Base-by-base conservation (phyloP, 2,113 vertebrate species). In the Fukomys damarensis region DNA sequence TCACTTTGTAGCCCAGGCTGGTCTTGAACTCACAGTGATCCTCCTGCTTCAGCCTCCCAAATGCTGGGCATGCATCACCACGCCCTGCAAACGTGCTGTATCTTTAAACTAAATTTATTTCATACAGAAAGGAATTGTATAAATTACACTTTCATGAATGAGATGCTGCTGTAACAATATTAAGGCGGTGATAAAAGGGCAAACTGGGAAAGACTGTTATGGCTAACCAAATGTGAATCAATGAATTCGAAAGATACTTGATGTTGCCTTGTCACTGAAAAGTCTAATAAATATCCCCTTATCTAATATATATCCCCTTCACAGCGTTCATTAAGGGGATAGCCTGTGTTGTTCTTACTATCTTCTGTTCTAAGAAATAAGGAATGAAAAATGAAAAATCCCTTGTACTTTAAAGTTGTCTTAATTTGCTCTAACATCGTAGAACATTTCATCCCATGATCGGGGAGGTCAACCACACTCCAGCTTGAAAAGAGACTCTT, bases 231-330 rank as follows among this genome's bases (percentile, higher is more conserved):
- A 93, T 58, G 24, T 49, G 7, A 81, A 49, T 68, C 14, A 79
- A 58, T 46, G 28, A 87, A 59, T 30, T 16, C 56, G 14, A 63
- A 86, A 46, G 43, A 93, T 58, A 58, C 12, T 9, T 65, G 35
- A 72, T 72, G 49, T 28, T 16, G 41, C n/a, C 22, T 56, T 35
- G 19, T 56, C 5, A 59, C 2, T 43, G 46, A 93, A 74, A 68
- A 80, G 7, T 7, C 22, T 28, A 2, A 35, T 77, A 22, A n/a
- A n/a, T 20, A 20, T 14, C 19, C 41, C 30, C 41, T 63, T 43
- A 35, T n/a, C 13, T 59, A n/a, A n/a, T n/a, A n/a, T n/a, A n/a
- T n/a, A n/a, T n/a, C 7, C 41, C 13, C 0, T 17, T 9, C 11
- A 2, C n/a, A 46, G 6, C 74, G 80, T 68, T 87, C 41, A 49